Evolutionary conservation across 2,113 vertebrate species (phyloP), one percentile per base, ranked within the genome.

Genomic region (Bombycilla garrulus): DNA sequence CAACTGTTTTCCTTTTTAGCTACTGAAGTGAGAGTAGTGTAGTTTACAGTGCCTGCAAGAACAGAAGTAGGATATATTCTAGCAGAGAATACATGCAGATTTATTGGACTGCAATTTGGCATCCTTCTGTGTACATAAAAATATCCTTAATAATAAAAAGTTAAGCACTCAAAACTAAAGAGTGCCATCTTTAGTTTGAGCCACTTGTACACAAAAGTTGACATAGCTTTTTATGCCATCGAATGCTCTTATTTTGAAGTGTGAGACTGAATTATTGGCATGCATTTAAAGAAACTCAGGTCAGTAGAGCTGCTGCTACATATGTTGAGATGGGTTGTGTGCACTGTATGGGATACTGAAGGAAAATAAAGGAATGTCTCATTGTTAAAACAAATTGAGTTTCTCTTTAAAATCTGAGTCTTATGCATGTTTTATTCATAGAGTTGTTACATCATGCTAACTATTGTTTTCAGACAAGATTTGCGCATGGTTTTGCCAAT

Each of bases 371-470:
- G 25, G 13, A 42, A 36, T 14, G 4, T 48, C 3, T 73, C 15
- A 22, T 28, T 10, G 47, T 60, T 67, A n/a, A 85, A 51, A 36
- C 5, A 69, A 56, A 23, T 2, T 1, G 7, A 50, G 4, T 47
- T 50, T 10, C 6, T 12, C 28, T 89, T 73, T 61, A 70, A 86
- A 69, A 77, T n/a, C 20, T 42, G 9, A 1, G 19, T 71, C 29
- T 72, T 79, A 51, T 4, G 18, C 0, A 0, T 31, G 3, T 24
- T 60, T 90, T 77, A n/a, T 42, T 67, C 15, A 26, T 26, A 67
- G 15, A n/a, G 21, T 33, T 74, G 9, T 11, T 53, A 5, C 1
- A 1, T 64, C 26, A 31, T 47, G 5, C 3, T 82, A 82, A 38
- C 15, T 38, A 7, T 25, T 60, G 14, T 15, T 16, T 80, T 80